Evolutionary conservation across 1,140 invertebrate genomes (phyloP).

Genomic region (Drosophila nannoptera): DNA sequence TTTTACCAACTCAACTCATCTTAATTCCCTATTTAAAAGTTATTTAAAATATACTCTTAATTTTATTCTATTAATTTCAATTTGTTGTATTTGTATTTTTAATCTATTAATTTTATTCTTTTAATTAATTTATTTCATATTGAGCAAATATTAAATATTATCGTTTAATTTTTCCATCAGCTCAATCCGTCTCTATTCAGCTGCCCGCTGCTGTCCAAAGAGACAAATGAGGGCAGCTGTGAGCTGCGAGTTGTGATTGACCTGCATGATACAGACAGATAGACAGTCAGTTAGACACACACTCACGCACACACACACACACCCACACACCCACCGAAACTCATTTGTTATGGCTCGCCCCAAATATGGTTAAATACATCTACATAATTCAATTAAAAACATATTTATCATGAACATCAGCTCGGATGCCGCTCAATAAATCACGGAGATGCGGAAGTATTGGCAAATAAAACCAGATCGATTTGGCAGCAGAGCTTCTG

Average conservation of each 20-base stretch:
- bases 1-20: no score
- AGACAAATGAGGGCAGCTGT: slow-evolving; percentile 20
- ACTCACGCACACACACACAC: background rate
- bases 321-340: slow-evolving; percentile 10
- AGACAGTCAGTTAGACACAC: background rate
- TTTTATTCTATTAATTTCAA: no score
- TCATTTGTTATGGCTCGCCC: slow-evolving; percentile 33
- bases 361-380: slow-evolving; percentile 23
- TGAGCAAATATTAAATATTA: no score
- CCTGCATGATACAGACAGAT: slow-evolving; percentile 18
- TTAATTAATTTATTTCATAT: background rate
- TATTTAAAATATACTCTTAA: no score
- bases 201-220: background rate
- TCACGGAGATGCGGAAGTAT: slow-evolving; percentile 20
- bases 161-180: no score
- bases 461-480: slow-evolving; percentile 17
- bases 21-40: no score
- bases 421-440: slow-evolving; percentile 19
- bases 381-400: slow-evolving; percentile 50
- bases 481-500: slow-evolving; percentile 15
- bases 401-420: slow-evolving; percentile 37
- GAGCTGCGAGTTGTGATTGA: slow-evolving; percentile 30
- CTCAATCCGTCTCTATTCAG: background rate
- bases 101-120: background rate
- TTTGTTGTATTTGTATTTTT: background rate